Conservation (phyloP, 2,113 vertebrate genomes). For the Sorex fumeus region DNA sequence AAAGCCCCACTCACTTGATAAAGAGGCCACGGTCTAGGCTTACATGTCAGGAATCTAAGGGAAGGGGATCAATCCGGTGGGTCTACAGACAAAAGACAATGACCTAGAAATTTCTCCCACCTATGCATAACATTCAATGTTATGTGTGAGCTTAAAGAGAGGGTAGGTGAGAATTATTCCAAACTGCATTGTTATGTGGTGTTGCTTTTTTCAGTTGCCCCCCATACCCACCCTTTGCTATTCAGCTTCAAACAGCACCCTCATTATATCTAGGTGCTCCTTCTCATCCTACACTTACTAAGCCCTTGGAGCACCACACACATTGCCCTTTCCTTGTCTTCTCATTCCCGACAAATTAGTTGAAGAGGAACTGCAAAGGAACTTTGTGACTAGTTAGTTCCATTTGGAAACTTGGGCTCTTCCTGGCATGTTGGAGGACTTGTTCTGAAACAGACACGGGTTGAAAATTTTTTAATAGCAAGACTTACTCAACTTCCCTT, state of each 20-base stretch:
- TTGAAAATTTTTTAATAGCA: constrained; percentile 10
- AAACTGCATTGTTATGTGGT: constrained; percentile 6
- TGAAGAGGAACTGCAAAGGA: constrained; percentile 31
- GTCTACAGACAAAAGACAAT: constrained; percentile 59
- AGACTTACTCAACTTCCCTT: constrained; percentile 37
- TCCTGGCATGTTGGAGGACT: constrained; percentile 48
- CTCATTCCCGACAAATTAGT: constrained; percentile 73
- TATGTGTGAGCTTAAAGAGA: constrained; percentile 32
- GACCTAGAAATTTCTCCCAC: constrained; percentile 50
- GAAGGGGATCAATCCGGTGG: constrained; percentile 59
- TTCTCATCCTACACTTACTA: constrained; percentile 60
- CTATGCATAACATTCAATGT: background rate
- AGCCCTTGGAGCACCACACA: constrained; percentile 75
- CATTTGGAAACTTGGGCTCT: constrained; percentile 46
- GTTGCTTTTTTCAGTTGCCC: constrained; percentile 31
- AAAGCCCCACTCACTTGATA: constrained; percentile 79
- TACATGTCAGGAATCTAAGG: constrained; percentile 71
- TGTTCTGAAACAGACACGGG: constrained; percentile 25
- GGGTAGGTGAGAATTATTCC: constrained; percentile 69
- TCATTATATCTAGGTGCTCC: constrained; percentile 76
- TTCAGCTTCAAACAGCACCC: constrained; percentile 70
- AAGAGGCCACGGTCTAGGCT: constrained; percentile 75
- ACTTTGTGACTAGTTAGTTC: constrained; percentile 57
- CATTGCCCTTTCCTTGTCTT: constrained; percentile 41
- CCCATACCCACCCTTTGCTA: background rate